phyloP scores from a whole-genome alignment of 2,888 invertebrate genomes.

The Lepidocyrtoides sp. region DNA sequence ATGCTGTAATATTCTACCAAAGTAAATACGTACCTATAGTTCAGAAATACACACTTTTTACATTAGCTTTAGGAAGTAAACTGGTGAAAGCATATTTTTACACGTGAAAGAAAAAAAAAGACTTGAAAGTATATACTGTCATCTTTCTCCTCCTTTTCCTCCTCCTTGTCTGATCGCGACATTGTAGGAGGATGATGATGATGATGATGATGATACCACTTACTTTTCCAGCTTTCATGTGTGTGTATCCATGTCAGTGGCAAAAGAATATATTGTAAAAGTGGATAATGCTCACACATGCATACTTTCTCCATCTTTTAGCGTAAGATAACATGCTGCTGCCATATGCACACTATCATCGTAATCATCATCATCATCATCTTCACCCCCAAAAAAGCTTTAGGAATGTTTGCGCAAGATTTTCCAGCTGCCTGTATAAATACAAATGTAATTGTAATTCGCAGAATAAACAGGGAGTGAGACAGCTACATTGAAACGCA shows the following conservation, averaged over 20 bases:
- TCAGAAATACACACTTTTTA: not conserved
- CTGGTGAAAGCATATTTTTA: not conserved
- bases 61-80: too few relatives aligned
- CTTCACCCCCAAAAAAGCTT: too few relatives aligned
- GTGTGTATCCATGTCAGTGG: not conserved
- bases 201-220: slow-evolving; percentile 44
- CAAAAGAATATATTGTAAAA: not conserved
- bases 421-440: not conserved
- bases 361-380: too few relatives aligned
- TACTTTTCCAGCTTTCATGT: too few relatives aligned
- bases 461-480: not conserved
- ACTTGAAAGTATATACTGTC: too few relatives aligned
- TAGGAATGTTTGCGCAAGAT: not conserved
- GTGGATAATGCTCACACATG: not conserved
- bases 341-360: slow-evolving; percentile 40
- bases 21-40: too few relatives aligned
- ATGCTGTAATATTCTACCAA: too few relatives aligned
- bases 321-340: not conserved
- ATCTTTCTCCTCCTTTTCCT: not conserved
- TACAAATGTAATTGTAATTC: slow-evolving; percentile 40
- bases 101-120: not conserved
- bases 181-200: not conserved
- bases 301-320: not conserved
- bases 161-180: not conserved
- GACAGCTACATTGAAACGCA: slow-evolving; percentile 26